Percentiles rank a stretch among this genome's conserved stretches.
Conservation (phyloP, 2,113 vertebrate species). For the Paratilapia polleni region DNA sequence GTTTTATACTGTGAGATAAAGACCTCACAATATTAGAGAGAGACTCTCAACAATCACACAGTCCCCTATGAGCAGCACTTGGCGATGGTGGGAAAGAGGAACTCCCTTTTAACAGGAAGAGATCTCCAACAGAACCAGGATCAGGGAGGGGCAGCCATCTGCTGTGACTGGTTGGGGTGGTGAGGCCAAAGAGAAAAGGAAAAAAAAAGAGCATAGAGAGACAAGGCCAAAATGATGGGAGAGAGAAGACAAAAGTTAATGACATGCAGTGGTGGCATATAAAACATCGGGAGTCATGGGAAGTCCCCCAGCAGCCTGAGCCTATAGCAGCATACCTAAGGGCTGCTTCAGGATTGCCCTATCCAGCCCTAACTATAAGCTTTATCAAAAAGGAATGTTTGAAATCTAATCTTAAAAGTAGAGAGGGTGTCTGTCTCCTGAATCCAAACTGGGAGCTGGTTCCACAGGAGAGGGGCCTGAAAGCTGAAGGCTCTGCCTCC, state of each 20-base stretch:
- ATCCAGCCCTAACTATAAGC: background rate
- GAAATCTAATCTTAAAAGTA: background rate
- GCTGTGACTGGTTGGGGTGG: background rate
- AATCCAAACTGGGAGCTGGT: background rate
- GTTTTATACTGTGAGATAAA: background rate
- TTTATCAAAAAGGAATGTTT: background rate
- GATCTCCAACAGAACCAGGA: background rate
- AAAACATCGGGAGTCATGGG: background rate
- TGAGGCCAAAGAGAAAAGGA: background rate
- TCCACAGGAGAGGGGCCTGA: background rate
- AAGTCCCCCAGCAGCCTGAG: background rate
- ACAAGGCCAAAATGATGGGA: background rate
- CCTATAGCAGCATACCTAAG: background rate
- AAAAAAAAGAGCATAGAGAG: background rate
- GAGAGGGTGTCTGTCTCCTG: background rate
- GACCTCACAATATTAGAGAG: background rate
- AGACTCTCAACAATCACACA: background rate
- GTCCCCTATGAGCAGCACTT: rapidly evolving
- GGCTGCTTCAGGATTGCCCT: background rate
- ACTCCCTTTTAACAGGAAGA: background rate
- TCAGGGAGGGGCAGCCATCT: background rate
- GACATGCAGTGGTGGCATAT: background rate
- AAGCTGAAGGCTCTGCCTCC: background rate
- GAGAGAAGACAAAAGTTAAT: background rate
- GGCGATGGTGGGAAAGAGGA: background rate